Evolutionary conservation across 2,888 invertebrate species (phyloP).

Genomic region (Erebia ligea): DNA sequence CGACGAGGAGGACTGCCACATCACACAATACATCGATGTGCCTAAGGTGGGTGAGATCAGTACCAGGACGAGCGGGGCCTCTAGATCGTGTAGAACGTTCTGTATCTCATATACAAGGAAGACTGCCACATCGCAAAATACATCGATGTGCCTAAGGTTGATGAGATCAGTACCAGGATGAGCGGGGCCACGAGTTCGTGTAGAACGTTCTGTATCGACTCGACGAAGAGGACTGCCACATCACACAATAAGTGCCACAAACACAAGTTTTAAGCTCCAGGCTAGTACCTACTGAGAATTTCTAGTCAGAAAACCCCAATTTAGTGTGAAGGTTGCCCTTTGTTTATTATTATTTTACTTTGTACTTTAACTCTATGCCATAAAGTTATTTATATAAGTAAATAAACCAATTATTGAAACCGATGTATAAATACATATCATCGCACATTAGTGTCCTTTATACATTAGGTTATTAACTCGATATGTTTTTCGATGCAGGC

Average conservation of each 20-base stretch:
- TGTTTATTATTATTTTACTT: no score
- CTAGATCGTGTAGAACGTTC: conserved; percentile 85
- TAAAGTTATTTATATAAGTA: no score
- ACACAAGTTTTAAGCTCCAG: no score
- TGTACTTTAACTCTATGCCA: no score
- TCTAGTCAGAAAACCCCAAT: no score
- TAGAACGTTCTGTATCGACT: conserved; percentile 86
- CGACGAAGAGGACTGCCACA: conserved; percentile 85
- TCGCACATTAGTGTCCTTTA: no score
- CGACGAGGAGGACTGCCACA: conserved; percentile 85
- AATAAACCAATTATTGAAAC: no score
- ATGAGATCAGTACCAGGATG: conserved; percentile 67
- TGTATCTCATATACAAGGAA: conserved; percentile 86
- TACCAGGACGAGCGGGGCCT: conserved; percentile 85
- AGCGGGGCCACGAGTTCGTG: conserved; percentile 84
- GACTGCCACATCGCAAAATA: conserved; percentile 86
- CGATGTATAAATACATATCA: no score
- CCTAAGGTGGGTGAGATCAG: conserved; percentile 86
- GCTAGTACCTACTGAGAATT: no score
- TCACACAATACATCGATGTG: conserved; percentile 83
- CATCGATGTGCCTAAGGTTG: conserved; percentile 86
- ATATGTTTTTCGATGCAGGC: conserved; percentile 77
- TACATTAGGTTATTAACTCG: no score
- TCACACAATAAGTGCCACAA: conserved; percentile 87
- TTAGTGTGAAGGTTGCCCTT: no score